A percentile compares a stretch with the other conserved stretches of the same genome.
These are phyloP conservation scores for Laticauda laticaudata DNA, from an alignment of 2,113 vertebrate genomes.

Conservation along the genomic window DNA sequence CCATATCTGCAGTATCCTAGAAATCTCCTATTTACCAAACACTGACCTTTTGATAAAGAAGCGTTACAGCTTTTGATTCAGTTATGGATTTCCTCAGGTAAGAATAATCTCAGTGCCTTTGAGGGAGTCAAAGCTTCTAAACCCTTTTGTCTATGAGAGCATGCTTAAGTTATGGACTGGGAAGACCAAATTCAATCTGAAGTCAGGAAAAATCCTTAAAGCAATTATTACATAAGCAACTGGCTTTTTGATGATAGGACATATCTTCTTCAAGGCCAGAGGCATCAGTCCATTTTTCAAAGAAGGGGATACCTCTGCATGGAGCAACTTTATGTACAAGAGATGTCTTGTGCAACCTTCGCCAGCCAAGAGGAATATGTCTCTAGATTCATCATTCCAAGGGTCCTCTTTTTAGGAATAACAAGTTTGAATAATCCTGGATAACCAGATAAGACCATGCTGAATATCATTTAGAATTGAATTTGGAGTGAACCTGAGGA, in stretches of 20 bases:
- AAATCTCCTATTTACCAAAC: background rate
- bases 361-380: background rate
- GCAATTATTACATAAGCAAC: background rate
- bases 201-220: background rate
- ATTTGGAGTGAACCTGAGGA: background rate
- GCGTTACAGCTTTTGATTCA: background rate
- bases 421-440: background rate
- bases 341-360: background rate
- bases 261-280: background rate
- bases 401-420: background rate
- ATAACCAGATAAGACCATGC: background rate
- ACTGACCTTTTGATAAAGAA: background rate
- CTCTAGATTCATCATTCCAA: background rate
- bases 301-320: background rate
- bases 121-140: background rate
- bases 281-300: background rate
- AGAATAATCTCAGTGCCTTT: background rate
- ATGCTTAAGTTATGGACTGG: background rate
- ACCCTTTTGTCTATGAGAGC: background rate
- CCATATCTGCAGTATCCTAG: background rate
- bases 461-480: background rate
- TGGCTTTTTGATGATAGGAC: background rate
- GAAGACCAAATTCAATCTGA: background rate
- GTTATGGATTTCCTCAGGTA: background rate
- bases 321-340: background rate